Evolutionary conservation across 2,888 invertebrate genomes (phyloP).

Genomic region (Alviniconcha strummeri): DNA sequence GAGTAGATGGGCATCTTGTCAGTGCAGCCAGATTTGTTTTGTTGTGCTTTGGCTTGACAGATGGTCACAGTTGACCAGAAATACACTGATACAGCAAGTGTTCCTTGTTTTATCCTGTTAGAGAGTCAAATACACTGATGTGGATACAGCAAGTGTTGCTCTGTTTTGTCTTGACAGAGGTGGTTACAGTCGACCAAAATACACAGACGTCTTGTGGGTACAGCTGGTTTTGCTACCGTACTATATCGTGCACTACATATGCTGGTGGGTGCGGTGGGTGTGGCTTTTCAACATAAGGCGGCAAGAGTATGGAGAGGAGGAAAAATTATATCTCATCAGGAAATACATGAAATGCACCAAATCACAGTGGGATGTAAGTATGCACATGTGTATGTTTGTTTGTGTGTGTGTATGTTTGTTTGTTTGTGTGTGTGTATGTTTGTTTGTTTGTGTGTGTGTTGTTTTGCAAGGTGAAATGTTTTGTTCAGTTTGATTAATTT

Average conservation of each 20-base stretch:
- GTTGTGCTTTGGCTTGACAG: too few relatives aligned
- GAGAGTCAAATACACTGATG: too few relatives aligned
- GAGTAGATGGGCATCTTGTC: too few relatives aligned
- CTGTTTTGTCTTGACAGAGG: slow-evolving; percentile 77
- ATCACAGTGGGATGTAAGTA: slow-evolving; percentile 76
- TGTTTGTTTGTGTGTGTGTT: slow-evolving; percentile 6
- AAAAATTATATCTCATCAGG: slow-evolving; percentile 89
- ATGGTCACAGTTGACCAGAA: too few relatives aligned
- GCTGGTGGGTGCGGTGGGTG: slow-evolving; percentile 87
- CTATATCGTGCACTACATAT: slow-evolving; percentile 79
- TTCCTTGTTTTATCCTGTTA: too few relatives aligned
- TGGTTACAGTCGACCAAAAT: slow-evolving; percentile 87
- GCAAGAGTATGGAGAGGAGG: slow-evolving; percentile 86
- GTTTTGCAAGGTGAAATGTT: too few relatives aligned
- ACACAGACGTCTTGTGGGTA: slow-evolving; percentile 86
- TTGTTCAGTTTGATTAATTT: too few relatives aligned
- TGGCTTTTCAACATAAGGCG: slow-evolving; percentile 86
- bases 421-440: neutral
- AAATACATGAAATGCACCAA: slow-evolving; percentile 81
- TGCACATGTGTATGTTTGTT: neutral
- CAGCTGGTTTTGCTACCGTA: slow-evolving; percentile 88
- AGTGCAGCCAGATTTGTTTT: too few relatives aligned
- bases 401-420: neutral
- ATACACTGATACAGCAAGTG: too few relatives aligned
- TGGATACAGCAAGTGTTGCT: too few relatives aligned